phyloP scores from a whole-genome alignment of 2,888 invertebrate species.

The Carpatolechia fugitivella region DNA sequence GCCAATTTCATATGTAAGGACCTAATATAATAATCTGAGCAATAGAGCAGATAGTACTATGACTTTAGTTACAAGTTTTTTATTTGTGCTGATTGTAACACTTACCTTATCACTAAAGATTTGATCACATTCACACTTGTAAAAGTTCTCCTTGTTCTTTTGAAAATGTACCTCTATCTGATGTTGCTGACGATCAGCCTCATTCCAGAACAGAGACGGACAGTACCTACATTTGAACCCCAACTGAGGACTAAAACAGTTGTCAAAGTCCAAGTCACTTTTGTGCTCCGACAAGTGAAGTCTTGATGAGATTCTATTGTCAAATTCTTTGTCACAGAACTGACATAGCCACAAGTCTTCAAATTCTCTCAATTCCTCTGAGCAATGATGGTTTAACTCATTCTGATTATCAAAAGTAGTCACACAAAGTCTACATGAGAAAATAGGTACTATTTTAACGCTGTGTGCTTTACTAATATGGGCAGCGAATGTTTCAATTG shows the following conservation, averaged over 20 bases:
- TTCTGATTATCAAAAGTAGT: slow-evolving; percentile 53
- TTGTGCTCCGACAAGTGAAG: slow-evolving; percentile 59
- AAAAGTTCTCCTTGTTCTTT: slow-evolving; percentile 56
- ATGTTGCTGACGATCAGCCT: slow-evolving; percentile 66
- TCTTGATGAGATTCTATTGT: slow-evolving; percentile 52
- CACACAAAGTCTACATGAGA: slow-evolving; percentile 63
- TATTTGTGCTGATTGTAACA: too few relatives aligned
- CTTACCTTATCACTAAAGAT: slow-evolving; percentile 70
- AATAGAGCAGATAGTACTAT: too few relatives aligned
- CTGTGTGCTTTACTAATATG: slow-evolving; percentile 65
- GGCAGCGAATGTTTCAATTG: slow-evolving; percentile 37
- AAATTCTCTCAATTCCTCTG: slow-evolving; percentile 58
- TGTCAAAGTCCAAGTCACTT: slow-evolving; percentile 54
- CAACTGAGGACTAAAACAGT: slow-evolving; percentile 70
- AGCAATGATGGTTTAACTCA: slow-evolving; percentile 54
- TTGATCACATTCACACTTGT: slow-evolving; percentile 63
- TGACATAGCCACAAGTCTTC: slow-evolving; percentile 73
- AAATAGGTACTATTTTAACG: slow-evolving; percentile 52
- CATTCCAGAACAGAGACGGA: slow-evolving; percentile 72
- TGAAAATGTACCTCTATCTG: slow-evolving; percentile 57
- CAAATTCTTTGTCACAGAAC: slow-evolving; percentile 73
- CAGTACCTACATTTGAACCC: slow-evolving; percentile 74
- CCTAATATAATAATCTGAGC: too few relatives aligned
- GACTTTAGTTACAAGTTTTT: too few relatives aligned
- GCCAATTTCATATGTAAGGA: too few relatives aligned